Percentiles rank a stretch among this genome's conserved stretches.
Evolutionary conservation across 2,113 vertebrate genomes (phyloP).

Genomic region (Chroicocephalus ridibundus): DNA sequence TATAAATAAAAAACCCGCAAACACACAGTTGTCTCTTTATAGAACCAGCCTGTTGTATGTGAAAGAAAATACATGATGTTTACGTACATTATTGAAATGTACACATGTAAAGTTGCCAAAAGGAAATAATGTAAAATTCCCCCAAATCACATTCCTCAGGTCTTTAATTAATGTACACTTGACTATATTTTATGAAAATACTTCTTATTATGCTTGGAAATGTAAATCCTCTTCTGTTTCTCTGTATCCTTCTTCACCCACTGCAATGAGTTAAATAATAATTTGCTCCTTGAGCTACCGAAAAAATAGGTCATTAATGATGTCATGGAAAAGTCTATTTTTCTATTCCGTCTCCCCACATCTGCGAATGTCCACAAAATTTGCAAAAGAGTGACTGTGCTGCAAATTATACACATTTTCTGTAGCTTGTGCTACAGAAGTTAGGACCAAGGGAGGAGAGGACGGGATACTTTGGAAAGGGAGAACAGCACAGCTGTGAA

Average conservation of each 20-base stretch:
- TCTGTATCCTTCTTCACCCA: neutral
- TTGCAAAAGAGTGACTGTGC: neutral
- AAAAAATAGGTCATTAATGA: neutral
- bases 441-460: neutral
- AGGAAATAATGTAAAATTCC: neutral
- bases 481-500: neutral
- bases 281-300: neutral
- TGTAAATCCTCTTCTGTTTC: neutral
- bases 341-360: neutral
- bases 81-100: neutral
- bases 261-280: neutral
- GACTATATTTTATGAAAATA: neutral
- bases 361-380: neutral
- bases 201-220: neutral
- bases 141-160: neutral
- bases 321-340: neutral
- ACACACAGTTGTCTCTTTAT: neutral
- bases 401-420: neutral
- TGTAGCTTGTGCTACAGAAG: neutral
- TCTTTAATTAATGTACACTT: neutral
- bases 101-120: neutral
- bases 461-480: neutral
- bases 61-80: neutral
- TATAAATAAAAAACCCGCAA: neutral
- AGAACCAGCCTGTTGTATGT: neutral